These are phyloP conservation scores for Xenus cinereus DNA, from an alignment of 2,113 vertebrate species.

Conservation along the genomic window DNA sequence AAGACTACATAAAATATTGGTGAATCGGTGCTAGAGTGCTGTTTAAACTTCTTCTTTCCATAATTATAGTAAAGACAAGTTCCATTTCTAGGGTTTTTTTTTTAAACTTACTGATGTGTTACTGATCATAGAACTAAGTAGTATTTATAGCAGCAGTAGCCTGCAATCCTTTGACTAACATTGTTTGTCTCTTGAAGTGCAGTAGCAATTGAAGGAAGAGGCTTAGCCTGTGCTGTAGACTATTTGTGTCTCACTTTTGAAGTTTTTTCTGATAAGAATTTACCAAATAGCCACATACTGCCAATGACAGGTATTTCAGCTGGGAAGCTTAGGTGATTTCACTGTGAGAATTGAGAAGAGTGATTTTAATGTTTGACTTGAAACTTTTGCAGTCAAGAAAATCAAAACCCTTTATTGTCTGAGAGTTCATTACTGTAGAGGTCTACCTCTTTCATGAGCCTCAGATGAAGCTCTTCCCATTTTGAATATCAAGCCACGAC, in stretches of 20 bases:
- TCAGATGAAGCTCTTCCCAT: neutral
- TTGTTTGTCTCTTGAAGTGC: neutral
- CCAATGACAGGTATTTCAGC: neutral
- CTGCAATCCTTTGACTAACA: neutral
- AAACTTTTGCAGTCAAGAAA: neutral
- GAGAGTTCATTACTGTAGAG: neutral
- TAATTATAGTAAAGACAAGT: neutral
- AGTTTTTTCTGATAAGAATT: slow-evolving; percentile 19
- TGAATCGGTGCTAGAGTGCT: neutral
- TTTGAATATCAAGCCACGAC: neutral
- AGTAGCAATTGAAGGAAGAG: slow-evolving; percentile 23
- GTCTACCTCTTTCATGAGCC: neutral
- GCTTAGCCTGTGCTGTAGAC: neutral
- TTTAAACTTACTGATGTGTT: neutral
- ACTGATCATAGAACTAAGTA: neutral
- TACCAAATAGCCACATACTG: neutral
- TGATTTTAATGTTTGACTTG: neutral
- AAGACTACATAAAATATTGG: neutral
- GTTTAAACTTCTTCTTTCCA: neutral
- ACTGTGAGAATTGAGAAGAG: neutral
- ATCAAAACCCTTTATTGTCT: neutral
- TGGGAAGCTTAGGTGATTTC: neutral
- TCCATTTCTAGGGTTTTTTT: neutral
- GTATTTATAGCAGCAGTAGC: slow-evolving; percentile 11
- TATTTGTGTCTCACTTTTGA: slow-evolving; percentile 22